Evolutionary conservation across 2,888 invertebrate species (phyloP), one percentile per base, ranked within the genome.

Genomic region (Orthonychiurus folsomi): DNA sequence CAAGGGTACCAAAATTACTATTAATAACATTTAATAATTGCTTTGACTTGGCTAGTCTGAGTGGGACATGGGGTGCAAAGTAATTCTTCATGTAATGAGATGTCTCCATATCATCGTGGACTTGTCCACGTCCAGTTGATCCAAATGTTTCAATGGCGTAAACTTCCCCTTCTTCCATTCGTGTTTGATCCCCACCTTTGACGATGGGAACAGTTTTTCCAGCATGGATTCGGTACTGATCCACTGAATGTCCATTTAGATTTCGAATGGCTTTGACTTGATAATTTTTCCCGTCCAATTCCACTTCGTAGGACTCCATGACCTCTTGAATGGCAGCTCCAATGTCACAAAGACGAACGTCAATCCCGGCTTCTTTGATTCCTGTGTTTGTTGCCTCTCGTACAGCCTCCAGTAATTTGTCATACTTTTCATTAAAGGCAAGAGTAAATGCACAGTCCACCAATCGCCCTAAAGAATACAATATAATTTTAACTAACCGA

Each of bases 51-150:
- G 90, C 88, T 75, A 97, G 80, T 76, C 93, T 86, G 77, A 66
- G 79, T 78, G 67, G 73, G 62, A 96, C 91, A 77, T 88, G 94
- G 52, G 81, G 81, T 73, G 87, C 87, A 75, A 99, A 96, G 77
- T 88, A 97, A 78, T 95, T 94, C 79, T 97, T 97, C 97, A 99
- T 99, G 78, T 99, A 99, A 80, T 99, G 99, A 20, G 96, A 97
- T 74, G 93, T 92, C 76, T 99, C 99, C 90, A 96, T 93, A 76
- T 99, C 99, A 76, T 99, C 97, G 76, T 97, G 96, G 1, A 99
- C 97, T 65, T 88, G 80, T 0, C 91, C 92, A 60, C 86, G 85
- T 1, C 99, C 99, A 1, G 99, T 99, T 5, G 96, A 96, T 52
- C 99, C 99, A 77, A 99, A 99, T 0, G 99, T 99, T 80, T 99